Percentiles rank a stretch among this genome's conserved stretches.
Evolutionary conservation across 2,888 invertebrate species (phyloP).

Genomic region (Xestia c-nigrum): DNA sequence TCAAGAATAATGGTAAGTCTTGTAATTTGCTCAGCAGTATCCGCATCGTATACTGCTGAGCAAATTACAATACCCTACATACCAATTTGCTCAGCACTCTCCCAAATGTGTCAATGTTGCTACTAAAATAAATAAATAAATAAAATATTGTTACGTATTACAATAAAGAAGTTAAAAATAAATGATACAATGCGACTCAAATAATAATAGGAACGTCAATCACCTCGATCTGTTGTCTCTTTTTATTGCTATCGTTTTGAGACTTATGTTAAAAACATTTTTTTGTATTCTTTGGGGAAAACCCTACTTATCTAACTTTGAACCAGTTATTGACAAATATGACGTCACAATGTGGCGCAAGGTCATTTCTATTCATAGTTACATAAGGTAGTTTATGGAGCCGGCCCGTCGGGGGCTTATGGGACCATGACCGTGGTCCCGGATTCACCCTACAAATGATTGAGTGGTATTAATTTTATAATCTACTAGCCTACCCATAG

Average conservation of each 20-base stretch:
- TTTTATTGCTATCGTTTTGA: not conserved
- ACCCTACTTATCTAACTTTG: too few relatives aligned
- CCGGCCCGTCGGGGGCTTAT: too few relatives aligned
- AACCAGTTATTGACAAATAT: too few relatives aligned
- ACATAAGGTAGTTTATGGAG: too few relatives aligned
- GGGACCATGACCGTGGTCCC: too few relatives aligned
- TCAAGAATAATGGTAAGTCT: constrained; percentile 70
- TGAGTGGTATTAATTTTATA: too few relatives aligned
- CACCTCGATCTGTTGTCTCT: not conserved
- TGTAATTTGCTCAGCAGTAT: not conserved
- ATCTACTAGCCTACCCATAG: too few relatives aligned
- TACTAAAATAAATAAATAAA: not conserved
- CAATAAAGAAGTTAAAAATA: not conserved
- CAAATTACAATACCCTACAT: too few relatives aligned
- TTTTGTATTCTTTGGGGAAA: not conserved
- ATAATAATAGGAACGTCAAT: not conserved
- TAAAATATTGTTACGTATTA: not conserved
- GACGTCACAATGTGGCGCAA: not conserved
- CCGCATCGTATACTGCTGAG: too few relatives aligned
- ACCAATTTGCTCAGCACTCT: not conserved
- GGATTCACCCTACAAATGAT: too few relatives aligned
- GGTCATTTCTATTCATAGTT: not conserved
- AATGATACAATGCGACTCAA: not conserved
- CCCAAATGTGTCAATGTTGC: not conserved
- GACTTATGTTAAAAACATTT: not conserved